Evolutionary conservation across 2,888 invertebrate genomes (phyloP).

Genomic region (Penaeus monodon): DNA sequence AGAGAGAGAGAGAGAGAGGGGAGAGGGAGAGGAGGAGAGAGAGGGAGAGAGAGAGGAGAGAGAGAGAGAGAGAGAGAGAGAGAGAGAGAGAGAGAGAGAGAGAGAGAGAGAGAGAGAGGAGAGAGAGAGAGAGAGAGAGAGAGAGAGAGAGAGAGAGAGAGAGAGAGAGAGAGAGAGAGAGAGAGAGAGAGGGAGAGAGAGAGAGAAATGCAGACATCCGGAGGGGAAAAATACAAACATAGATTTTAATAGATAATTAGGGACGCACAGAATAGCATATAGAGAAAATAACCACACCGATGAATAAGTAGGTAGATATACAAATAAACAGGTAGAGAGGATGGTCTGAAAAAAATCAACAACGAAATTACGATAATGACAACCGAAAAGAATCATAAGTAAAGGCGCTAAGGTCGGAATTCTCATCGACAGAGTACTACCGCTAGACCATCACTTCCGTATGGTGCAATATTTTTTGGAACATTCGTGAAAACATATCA

Average conservation of each 20-base stretch:
- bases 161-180: background rate
- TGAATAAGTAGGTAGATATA: background rate
- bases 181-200: background rate
- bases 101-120: constrained; percentile 2
- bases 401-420: too few species aligned
- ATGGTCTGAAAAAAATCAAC: background rate
- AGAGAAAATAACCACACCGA: background rate
- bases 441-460: too few species aligned
- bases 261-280: background rate
- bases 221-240: background rate
- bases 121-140: background rate
- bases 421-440: too few species aligned
- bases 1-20: background rate
- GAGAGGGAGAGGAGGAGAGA: background rate
- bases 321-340: background rate
- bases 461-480: too few species aligned
- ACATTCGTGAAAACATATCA: too few species aligned
- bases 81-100: background rate
- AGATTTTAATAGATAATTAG: background rate
- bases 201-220: background rate
- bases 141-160: background rate
- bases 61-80: background rate
- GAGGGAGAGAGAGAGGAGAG: too few species aligned
- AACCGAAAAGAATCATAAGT: background rate
- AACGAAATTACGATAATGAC: background rate